phyloP scores from a whole-genome alignment of 2,113 vertebrate genomes.

The Rhinoptilus africanus region DNA sequence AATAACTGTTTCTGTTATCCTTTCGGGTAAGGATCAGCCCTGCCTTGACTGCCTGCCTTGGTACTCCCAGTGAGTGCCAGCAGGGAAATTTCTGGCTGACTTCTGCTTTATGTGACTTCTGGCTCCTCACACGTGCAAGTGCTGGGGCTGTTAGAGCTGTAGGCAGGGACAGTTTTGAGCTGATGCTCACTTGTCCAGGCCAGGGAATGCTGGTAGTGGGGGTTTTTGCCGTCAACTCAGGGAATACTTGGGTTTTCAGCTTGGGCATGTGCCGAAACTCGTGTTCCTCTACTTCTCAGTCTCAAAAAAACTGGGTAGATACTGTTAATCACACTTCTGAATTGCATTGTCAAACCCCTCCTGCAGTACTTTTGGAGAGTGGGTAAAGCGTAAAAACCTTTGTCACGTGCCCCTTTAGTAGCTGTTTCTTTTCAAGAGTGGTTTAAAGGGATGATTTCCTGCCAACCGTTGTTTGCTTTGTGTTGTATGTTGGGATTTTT shows the following conservation, averaged over 20 bases:
- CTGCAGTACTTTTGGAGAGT: background rate
- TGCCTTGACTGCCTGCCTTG: background rate
- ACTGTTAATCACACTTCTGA: background rate
- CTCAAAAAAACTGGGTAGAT: background rate
- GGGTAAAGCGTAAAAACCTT: background rate
- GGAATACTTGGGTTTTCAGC: background rate
- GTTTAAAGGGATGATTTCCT: background rate
- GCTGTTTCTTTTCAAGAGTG: background rate
- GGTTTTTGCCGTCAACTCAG: background rate
- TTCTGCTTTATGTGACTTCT: background rate
- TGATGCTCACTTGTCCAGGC: background rate
- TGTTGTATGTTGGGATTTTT: background rate
- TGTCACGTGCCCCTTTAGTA: background rate
- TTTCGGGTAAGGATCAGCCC: background rate
- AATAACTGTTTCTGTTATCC: background rate
- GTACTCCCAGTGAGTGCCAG: too few species aligned
- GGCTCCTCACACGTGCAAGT: background rate
- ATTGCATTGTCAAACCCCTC: background rate
- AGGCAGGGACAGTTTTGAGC: background rate
- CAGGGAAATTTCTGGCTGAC: background rate
- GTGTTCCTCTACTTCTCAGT: background rate
- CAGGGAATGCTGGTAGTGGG: background rate
- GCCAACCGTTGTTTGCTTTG: background rate
- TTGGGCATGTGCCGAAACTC: background rate
- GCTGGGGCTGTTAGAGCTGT: background rate